phyloP scores from a whole-genome alignment of 2,113 vertebrate genomes.

The Mystacornis crossleyi region DNA sequence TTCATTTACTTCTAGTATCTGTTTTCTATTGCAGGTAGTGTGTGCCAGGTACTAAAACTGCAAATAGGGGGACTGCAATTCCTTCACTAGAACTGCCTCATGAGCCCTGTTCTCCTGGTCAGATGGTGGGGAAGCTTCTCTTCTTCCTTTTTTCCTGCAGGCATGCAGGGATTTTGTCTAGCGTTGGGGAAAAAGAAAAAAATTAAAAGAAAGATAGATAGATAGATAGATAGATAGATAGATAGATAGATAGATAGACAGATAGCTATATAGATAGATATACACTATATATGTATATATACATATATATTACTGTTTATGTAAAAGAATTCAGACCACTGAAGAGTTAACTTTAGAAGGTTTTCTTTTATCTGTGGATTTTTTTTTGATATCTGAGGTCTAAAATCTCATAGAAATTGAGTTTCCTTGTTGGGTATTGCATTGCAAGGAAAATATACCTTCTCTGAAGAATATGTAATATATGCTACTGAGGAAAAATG shows the following conservation, averaged over 20 bases:
- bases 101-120: neutral
- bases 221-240: too few species aligned
- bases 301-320: neutral
- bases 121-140: neutral
- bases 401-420: neutral
- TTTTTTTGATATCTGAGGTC: neutral
- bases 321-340: neutral
- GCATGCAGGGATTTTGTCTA: neutral
- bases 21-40: neutral
- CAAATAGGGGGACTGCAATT: neutral
- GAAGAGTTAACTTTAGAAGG: neutral
- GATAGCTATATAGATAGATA: too few species aligned
- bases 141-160: neutral
- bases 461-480: neutral
- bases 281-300: neutral
- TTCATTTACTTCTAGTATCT: neutral
- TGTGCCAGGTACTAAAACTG: neutral
- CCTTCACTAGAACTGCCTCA: neutral
- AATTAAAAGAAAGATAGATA: neutral
- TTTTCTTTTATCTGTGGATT: neutral
- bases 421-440: neutral
- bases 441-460: neutral
- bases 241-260: too few species aligned
- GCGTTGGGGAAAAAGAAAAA: fast-evolving
- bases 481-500: neutral